These are phyloP conservation scores for Dicentrarchus labrax DNA, from an alignment of 2,113 vertebrate genomes.

Conservation along the genomic window DNA sequence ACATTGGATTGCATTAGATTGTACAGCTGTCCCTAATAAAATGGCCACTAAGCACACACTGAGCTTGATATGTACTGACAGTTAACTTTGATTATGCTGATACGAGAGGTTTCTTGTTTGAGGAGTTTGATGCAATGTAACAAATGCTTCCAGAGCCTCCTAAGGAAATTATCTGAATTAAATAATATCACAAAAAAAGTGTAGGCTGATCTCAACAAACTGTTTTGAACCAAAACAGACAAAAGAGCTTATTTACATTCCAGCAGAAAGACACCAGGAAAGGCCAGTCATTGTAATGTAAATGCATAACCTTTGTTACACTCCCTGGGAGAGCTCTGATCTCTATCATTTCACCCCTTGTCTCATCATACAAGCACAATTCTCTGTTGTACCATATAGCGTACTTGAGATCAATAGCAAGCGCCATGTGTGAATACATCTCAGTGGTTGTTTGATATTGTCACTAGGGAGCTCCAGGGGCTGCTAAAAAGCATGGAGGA, in stretches of 20 bases:
- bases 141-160: neutral
- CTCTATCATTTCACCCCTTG: conserved; percentile 49
- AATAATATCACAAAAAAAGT: conserved; percentile 2
- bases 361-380: conserved; percentile 45
- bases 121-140: neutral
- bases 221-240: conserved; percentile 29
- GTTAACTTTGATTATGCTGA: neutral
- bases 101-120: neutral
- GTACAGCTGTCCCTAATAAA: neutral
- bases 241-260: conserved; percentile 48
- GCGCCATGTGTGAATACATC: conserved; percentile 64
- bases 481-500: conserved; percentile 51
- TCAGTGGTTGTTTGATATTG: conserved; percentile 68
- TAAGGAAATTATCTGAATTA: conserved; percentile 5
- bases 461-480: conserved; percentile 61
- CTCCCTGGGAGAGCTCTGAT: conserved; percentile 47
- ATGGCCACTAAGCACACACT: too few relatives aligned
- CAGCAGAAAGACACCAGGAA: conserved; percentile 36
- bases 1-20: neutral
- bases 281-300: conserved; percentile 66
- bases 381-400: conserved; percentile 45
- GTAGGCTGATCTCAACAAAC: conserved; percentile 3
- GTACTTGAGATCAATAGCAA: conserved; percentile 61
- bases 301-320: conserved; percentile 62
- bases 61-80: neutral